A percentile compares a stretch with the other conserved stretches of the same genome.
Evolutionary conservation across 1,140 invertebrate genomes (phyloP).

Genomic region (Drosophila micromelanica): DNA sequence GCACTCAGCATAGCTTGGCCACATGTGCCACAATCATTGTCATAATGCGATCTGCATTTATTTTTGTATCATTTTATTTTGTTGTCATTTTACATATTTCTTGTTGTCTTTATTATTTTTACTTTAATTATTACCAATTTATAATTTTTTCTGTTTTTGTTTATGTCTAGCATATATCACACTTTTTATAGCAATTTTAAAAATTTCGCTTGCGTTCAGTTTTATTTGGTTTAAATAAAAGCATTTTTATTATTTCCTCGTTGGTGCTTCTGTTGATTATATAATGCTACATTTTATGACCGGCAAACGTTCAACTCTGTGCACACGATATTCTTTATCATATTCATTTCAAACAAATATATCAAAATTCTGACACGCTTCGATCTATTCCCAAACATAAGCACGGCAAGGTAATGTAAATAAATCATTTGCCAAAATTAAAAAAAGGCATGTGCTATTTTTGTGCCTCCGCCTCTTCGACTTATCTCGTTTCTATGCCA

Average conservation of each 20-base stretch:
- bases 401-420: slow-evolving; percentile 56
- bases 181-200: slow-evolving; percentile 60
- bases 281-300: slow-evolving; percentile 64
- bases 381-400: slow-evolving; percentile 46
- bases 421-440: slow-evolving; percentile 46
- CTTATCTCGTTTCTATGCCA: slow-evolving; percentile 60
- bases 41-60: slow-evolving; percentile 56
- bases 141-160: slow-evolving; percentile 57
- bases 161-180: slow-evolving; percentile 64
- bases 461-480: slow-evolving; percentile 44
- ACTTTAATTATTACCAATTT: slow-evolving; percentile 69
- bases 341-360: slow-evolving; percentile 63
- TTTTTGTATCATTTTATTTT: slow-evolving; percentile 53
- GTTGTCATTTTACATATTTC: slow-evolving; percentile 38
- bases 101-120: slow-evolving; percentile 28
- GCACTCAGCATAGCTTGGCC: slow-evolving; percentile 48
- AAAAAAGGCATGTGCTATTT: slow-evolving; percentile 67
- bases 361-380: slow-evolving; percentile 79
- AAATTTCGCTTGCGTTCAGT: slow-evolving; percentile 43
- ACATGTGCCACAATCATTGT: slow-evolving; percentile 67
- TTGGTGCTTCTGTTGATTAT: slow-evolving; percentile 37
- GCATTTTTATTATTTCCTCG: slow-evolving; percentile 73
- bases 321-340: slow-evolving; percentile 44
- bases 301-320: slow-evolving; percentile 63
- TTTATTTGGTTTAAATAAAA: slow-evolving; percentile 65